Conservation (phyloP, 2,113 vertebrate genomes). For the Zeus faber region DNA sequence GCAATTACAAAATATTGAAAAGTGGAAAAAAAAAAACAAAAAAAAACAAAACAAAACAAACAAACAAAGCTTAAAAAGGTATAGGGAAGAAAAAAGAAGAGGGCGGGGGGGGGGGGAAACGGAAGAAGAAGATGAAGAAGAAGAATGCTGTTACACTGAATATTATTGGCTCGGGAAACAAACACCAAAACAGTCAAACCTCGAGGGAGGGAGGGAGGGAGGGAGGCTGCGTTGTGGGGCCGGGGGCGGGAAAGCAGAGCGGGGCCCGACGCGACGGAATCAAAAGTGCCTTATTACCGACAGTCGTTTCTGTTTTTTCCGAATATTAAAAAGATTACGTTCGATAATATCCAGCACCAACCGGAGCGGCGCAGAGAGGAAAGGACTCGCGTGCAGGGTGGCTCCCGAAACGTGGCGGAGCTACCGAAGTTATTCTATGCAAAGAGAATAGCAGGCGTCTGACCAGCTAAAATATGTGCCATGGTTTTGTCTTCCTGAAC, state of each 20-base stretch:
- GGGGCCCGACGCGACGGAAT: conserved; percentile 49
- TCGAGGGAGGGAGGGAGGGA: conserved; percentile 34
- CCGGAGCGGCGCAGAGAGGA: conserved; percentile 60
- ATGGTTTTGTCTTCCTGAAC: conserved; percentile 80
- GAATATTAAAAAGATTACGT: conserved; percentile 72
- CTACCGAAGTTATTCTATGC: conserved; percentile 77
- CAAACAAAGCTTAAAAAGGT: conserved; percentile 45
- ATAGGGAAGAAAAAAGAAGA: conserved; percentile 18
- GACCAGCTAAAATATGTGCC: conserved; percentile 82
- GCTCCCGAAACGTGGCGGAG: conserved; percentile 45
- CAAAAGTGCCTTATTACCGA: conserved; percentile 82
- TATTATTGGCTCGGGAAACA: conserved; percentile 62
- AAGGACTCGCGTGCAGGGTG: conserved; percentile 56
- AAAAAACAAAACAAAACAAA: no score
- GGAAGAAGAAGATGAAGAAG: conserved; percentile 14
- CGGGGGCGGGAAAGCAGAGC: conserved; percentile 26
- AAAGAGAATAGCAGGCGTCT: conserved; percentile 78
- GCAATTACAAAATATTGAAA: conserved; percentile 75
- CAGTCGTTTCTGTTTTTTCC: conserved; percentile 71
- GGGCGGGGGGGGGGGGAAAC: conserved; percentile 33
- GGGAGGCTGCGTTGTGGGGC: conserved; percentile 1
- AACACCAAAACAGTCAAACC: conserved; percentile 61
- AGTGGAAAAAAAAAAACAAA: conserved; percentile 33
- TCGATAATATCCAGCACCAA: conserved; percentile 73
- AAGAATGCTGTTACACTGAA: conserved; percentile 62